phyloP scores from a whole-genome alignment of 2,113 vertebrate species.

The Mirounga angustirostris region DNA sequence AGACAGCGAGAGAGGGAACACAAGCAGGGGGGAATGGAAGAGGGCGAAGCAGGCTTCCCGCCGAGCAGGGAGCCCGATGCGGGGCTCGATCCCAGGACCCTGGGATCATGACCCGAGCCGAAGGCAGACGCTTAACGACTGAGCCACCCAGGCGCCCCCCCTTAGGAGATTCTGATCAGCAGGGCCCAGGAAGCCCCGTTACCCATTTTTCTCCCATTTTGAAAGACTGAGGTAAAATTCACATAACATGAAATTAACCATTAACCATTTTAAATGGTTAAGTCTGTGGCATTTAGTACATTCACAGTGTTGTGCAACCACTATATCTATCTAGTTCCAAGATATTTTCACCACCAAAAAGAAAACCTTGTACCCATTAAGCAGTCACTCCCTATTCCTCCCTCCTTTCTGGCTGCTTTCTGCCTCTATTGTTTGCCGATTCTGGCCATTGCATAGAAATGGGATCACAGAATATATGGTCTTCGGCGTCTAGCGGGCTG shows the following conservation, averaged over 20 bases:
- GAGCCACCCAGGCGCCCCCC: neutral
- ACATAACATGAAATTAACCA: neutral
- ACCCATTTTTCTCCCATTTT: neutral
- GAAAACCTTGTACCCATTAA: conserved; percentile 55
- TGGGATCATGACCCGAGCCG: no score
- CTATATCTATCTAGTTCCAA: conserved; percentile 14
- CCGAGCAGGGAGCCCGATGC: no score
- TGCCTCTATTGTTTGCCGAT: neutral
- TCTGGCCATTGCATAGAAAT: neutral
- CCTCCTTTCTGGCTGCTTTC: neutral
- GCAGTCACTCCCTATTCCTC: conserved; percentile 1
- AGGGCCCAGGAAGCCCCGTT: neutral
- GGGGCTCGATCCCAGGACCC: no score
- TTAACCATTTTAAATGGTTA: neutral
- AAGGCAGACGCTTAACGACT: no score
- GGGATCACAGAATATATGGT: neutral
- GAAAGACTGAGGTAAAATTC: conserved; percentile 23
- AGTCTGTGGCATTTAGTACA: neutral
- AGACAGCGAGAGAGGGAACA: no score
- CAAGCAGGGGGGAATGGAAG: no score
- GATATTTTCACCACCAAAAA: conserved; percentile 10
- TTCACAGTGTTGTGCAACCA: neutral
- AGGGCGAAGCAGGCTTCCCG: no score
- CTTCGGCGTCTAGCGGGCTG: neutral
- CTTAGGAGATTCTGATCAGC: neutral